Conservation (phyloP, 2,113 vertebrate genomes). For the Acrocephalus arundinaceus region DNA sequence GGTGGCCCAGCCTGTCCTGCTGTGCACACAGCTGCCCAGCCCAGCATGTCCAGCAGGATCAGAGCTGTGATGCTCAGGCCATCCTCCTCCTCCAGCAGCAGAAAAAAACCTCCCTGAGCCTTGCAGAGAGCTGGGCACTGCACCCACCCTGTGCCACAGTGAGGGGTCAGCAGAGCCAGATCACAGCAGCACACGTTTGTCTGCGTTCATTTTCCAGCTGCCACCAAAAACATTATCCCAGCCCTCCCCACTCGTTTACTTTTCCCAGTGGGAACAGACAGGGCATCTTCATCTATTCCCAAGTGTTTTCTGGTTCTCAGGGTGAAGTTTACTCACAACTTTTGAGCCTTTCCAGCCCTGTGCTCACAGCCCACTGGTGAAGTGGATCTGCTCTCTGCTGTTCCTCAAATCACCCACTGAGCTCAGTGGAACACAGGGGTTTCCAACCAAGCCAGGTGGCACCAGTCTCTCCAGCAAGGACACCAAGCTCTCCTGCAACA, state of each 20-base stretch:
- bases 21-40: background rate
- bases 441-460: accelerated
- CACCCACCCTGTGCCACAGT: background rate
- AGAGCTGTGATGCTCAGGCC: accelerated
- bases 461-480: background rate
- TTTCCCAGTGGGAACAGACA: background rate
- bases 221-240: background rate
- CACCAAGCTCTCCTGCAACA: background rate
- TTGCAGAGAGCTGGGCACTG: background rate
- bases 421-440: background rate
- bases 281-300: background rate
- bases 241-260: background rate
- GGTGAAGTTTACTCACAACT: background rate
- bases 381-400: background rate
- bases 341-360: background rate
- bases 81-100: background rate
- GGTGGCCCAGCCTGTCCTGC: background rate
- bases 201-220: background rate
- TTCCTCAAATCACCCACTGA: background rate
- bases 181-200: background rate
- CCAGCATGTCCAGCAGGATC: accelerated
- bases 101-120: background rate
- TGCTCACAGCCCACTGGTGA: background rate
- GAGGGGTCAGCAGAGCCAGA: accelerated
- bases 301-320: background rate